Base-by-base conservation (phyloP, 1,140 invertebrate genomes). In the Polypedilum vanderplanki region DNA sequence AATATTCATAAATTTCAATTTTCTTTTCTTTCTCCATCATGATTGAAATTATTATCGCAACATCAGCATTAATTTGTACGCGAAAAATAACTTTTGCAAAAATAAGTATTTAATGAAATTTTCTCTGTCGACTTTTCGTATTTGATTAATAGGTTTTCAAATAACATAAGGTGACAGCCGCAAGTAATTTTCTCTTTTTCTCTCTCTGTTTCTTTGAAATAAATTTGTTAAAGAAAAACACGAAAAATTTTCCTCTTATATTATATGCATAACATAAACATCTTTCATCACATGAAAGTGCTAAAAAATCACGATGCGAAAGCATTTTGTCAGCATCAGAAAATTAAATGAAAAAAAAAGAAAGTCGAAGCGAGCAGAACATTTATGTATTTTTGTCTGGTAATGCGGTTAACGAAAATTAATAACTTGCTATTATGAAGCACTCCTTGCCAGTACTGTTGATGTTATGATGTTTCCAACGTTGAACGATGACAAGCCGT, bases 381-480 rank as follows among this genome's bases (percentile, higher is more conserved):
- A 57, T 57, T 57, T 57, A 15, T 57, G 46, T 57, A 15, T 57
- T 12, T 57, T 57, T 70, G 65, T 70, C 65, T 70, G 65, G 65
- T 22, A 70, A 70, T 20, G 65, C 20, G 65, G 65, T 70, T 70
- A 70, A 70, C 65, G 65, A 70, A 70, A 70, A 70, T 70, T 70
- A 70, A 70, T 70, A 70, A 70, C 65, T 18, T 70, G 65, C 8
- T 70, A 70, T 70, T 18, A 70, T 57, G 46, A 22, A 18, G 65
- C 65, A 70, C 65, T 70, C 65, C 17, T 9, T 70, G 17, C 3
- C 20, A 70, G 3, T 57, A 8, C n/a, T 33, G 24, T 5, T 33
- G 24, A 33, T 57, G 20, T 70, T 70, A 20, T 18, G 65, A 70
- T 70, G 65, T 70, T 57, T 70, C 18, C 65, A 70, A 17, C 8